Evolutionary conservation across 2,888 invertebrate genomes (phyloP).

Genomic region (Thereva unica): DNA sequence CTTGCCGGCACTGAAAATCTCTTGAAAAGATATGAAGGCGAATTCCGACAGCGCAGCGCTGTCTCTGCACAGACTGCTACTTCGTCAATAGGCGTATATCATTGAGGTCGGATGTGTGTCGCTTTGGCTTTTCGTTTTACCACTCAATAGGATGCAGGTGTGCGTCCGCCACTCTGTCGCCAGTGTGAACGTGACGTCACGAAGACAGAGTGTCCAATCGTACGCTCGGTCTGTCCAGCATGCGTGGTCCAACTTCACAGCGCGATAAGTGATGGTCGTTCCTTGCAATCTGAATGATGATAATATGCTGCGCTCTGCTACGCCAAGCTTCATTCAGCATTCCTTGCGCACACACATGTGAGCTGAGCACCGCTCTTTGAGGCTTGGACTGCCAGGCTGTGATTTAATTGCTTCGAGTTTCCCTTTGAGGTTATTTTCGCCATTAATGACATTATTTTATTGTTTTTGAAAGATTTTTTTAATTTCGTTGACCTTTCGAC

Average conservation of each 20-base stretch:
- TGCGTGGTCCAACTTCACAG: conserved; percentile 34
- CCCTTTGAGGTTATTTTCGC: conserved; percentile 39
- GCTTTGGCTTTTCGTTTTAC: conserved; percentile 37
- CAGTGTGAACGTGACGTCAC: conserved; percentile 33
- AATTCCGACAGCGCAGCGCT: conserved; percentile 6
- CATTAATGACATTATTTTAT: too few species aligned
- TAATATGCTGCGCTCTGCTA: not conserved
- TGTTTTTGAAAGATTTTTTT: too few species aligned
- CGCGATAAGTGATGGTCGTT: conserved; percentile 9
- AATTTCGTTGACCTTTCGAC: too few species aligned
- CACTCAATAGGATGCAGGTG: conserved; percentile 43
- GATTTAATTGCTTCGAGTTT: conserved; percentile 42
- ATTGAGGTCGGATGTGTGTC: conserved; percentile 28
- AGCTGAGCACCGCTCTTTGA: conserved; percentile 10
- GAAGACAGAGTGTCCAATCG: conserved; percentile 17
- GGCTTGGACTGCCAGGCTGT: conserved; percentile 16
- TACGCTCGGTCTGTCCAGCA: conserved; percentile 17
- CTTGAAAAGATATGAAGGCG: conserved; percentile 10
- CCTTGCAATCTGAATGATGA: conserved; percentile 10
- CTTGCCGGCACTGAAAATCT: not conserved
- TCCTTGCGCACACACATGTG: not conserved
- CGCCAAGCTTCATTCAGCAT: not conserved
- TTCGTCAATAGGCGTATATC: not conserved
- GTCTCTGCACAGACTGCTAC: not conserved
- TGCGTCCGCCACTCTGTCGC: conserved; percentile 42